Evolutionary conservation across 2,888 invertebrate species (phyloP), one percentile per base, ranked within the genome.

Genomic region (Thymelicus lineola): DNA sequence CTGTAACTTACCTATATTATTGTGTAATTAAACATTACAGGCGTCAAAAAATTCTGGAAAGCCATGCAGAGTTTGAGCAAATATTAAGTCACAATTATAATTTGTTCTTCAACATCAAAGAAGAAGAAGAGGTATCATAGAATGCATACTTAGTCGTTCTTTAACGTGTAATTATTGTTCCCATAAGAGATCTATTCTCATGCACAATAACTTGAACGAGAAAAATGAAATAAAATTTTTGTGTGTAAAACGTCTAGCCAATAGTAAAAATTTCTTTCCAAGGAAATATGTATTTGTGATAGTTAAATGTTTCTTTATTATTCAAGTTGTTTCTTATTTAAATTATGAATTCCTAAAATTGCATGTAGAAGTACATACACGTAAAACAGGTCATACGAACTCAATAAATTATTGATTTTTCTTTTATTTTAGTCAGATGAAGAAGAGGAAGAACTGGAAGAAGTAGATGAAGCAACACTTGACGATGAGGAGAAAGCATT

Each of bases 1-100:
- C 38, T 10, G n/a, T 55, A 28, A 14, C 10, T 12, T 28, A 14
- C 20, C 2, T 9, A 55, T 28, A 55, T 55, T 55, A 35, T 48
- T 15, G 58, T 64, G 36, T 53, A 20, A 45, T 63, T 58, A 35
- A 20, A 58, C 38, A 48, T 72, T 74, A 28, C 68, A 93, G 94
- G 65, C 86, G 89, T n/a, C 74, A 82, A 0, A 81, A 85, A 45
- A 95, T 95, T 42, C 70, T 87, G 0, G 82, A 83, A 0, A 95
- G 96, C 20, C 95, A 95, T 38, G 84, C 85, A 6, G 94, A 96
- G 70, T 94, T 97, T 50, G 83, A 93, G 72, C 82, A 90, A 6
- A 87, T 96, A 15, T 88, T 97, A 73, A 89, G 90, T 38, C 91
- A 95, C 4, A 97, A 97, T 86, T 96, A 95, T 75, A 95, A 95